Evolutionary conservation across 1,140 invertebrate genomes (phyloP).

Genomic region (Drosophila biarmipes): DNA sequence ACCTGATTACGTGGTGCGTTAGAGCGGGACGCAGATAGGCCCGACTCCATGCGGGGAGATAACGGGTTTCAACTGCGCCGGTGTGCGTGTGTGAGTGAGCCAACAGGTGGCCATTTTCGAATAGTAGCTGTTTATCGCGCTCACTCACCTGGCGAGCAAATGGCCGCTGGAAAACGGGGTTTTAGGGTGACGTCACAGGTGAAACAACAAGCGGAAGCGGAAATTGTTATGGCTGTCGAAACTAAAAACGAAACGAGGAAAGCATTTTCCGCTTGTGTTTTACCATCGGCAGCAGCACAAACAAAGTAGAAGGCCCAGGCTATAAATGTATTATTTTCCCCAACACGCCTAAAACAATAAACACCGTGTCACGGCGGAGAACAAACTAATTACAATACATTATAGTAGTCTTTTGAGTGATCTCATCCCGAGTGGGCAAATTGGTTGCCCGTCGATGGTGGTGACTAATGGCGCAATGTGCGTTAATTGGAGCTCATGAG

Average conservation of each 20-base stretch:
- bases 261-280: slow-evolving; percentile 61
- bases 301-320: slow-evolving; percentile 66
- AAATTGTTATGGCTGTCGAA: slow-evolving; percentile 66
- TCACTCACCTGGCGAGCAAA: slow-evolving; percentile 41
- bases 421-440: slow-evolving; percentile 71
- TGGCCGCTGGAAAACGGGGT: slow-evolving; percentile 30
- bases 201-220: slow-evolving; percentile 76
- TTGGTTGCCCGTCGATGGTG: slow-evolving; percentile 60
- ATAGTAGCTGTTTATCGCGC: slow-evolving; percentile 7
- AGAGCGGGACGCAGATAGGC: slow-evolving; percentile 32
- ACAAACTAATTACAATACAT: slow-evolving; percentile 70
- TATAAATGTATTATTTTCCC: slow-evolving; percentile 68
- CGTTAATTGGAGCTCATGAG: slow-evolving; percentile 68
- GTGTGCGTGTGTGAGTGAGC: slow-evolving; percentile 21
- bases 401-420: slow-evolving; percentile 58
- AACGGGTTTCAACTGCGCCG: slow-evolving; percentile 53
- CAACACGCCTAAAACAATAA: slow-evolving; percentile 67
- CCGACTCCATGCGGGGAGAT: slow-evolving; percentile 61
- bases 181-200: slow-evolving; percentile 62
- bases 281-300: slow-evolving; percentile 45
- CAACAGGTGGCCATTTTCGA: slow-evolving; percentile 66
- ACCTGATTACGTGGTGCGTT: slow-evolving; percentile 43
- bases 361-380: slow-evolving; percentile 75
- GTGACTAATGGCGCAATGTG: slow-evolving; percentile 64
- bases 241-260: slow-evolving; percentile 47